Evolutionary conservation across 30 jellyfish, hydroid and myxozoan genomes (phyloP), one percentile per base, ranked within the genome.

Genomic region (Hydractinia symbiolongicarpus): DNA sequence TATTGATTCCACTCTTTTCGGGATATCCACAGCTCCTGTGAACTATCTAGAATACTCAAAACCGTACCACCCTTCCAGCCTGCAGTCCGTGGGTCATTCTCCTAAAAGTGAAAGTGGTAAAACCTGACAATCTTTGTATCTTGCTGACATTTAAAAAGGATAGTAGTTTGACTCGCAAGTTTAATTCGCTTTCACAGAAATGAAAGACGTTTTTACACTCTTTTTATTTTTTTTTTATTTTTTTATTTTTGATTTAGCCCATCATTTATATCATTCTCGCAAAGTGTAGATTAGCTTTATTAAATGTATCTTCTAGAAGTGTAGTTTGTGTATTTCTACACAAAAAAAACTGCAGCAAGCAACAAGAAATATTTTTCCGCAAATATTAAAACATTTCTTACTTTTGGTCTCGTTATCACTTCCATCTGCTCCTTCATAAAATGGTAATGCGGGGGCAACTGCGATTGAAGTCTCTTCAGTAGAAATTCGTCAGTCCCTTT

Each of bases 41-140:
- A 91, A 82, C 98, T 91, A 81, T 91, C 98, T 74, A 91, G 56
- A 62, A 91, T 91, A 78, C 95, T 86, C 67, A 91, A 71, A 7
- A 91, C 98, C 21, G 96, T 82, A 4, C 98, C 98, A 4, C 98
- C 98, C 79, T 91, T 91, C 98, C 98, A 91, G 62, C 98, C 83
- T 50, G 91, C 83, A 14, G 95, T 86, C 11, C 96, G 88, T 60
- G 98, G 95, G 55, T 91, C 98, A 79, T 82, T 82, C 16, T 91
- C 98, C 98, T 91, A 52, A 21, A 58, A 30, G 51, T 9, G 66
- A 49, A 50, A 66, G 17, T 9, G 69, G 19, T 11, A 13, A 16
- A 58, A 58, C 69, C 19, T 6, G 74, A 44, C 44, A 30, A 30
- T 30, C 44, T 30, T 30, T 30, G 44, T 30, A 30, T 30, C 44